Base-by-base conservation (phyloP, 2,888 invertebrate species). In the Imbricaverruca yamaguchii region DNA sequence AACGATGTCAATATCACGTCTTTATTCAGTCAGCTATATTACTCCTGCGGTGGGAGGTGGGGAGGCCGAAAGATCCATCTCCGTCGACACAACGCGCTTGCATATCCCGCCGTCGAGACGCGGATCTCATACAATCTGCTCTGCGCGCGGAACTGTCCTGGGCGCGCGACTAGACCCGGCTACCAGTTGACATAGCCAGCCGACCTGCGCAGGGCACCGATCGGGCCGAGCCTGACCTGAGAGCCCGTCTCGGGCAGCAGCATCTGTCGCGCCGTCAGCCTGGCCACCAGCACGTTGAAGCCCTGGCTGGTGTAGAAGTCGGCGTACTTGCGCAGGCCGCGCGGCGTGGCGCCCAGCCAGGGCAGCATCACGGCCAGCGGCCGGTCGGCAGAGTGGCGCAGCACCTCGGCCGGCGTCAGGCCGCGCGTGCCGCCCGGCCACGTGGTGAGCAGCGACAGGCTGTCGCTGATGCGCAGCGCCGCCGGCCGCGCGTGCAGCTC, bases 211-310 rank as follows among this genome's bases (percentile, higher is more conserved):
- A 39, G 2, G 39, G 39, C 39, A 39, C 39, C 39, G 39, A 39
- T 39, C 39, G 2, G 39, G 4, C 39, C 4, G 39, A 39, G 23
- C 10, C 67, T 67, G 25, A 69, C 69, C 69, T 69, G 69, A 10
- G 69, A 1, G 13, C 69, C 69, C 8, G 23, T 25, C 69, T 69
- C 69, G 2, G 69, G 69, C 39, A 69, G 69, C 25, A 69, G 69
- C 69, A 69, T 12, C 69, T 69, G 69, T 12, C 39, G 15, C 9
- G 69, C 69, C 39, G 69, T 13, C 39, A 69, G 15, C 8, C 39
- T 69, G 39, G 15, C 39, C 39, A 69, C 69, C 39, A 69, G 69
- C 69, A 69, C 69, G 69, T 69, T 69, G 69, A 69, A 69, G 25
- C 69, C 69, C 39, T 69, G 69, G 13, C 69, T 69, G 39, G 39